Conservation (phyloP, 2,113 vertebrate genomes). For the Tenrec ecaudatus region DNA sequence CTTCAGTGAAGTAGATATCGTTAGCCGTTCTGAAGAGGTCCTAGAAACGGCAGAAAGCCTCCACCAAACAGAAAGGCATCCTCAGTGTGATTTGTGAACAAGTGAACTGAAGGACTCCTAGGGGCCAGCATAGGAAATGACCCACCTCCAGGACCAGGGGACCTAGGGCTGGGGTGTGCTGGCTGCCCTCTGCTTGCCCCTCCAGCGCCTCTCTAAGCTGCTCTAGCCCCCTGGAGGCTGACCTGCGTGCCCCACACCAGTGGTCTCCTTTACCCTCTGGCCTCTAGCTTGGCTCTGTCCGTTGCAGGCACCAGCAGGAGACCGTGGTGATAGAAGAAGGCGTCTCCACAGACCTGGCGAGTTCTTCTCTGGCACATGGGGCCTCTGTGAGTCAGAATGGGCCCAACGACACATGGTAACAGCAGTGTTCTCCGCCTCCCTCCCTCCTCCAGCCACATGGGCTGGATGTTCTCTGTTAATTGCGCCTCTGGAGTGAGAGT, state of each 20-base stretch:
- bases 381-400: neutral
- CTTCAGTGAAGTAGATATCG: neutral
- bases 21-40: neutral
- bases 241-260: no score
- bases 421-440: no score
- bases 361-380: neutral
- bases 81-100: neutral
- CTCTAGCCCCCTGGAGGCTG: no score
- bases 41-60: neutral
- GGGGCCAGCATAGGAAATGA: neutral
- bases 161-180: neutral
- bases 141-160: neutral
- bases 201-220: no score
- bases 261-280: neutral
- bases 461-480: neutral
- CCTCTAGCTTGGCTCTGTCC: neutral
- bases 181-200: neutral
- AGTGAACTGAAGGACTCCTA: neutral
- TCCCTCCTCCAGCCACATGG: neutral
- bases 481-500: neutral
- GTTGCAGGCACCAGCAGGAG: neutral
- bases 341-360: neutral
- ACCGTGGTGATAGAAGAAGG: neutral
- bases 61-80: neutral
- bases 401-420: no score